A percentile compares a stretch with the other conserved stretches of the same genome.
Evolutionary conservation across 1,140 invertebrate species (phyloP).

Genomic region (Cydia strobilella): DNA sequence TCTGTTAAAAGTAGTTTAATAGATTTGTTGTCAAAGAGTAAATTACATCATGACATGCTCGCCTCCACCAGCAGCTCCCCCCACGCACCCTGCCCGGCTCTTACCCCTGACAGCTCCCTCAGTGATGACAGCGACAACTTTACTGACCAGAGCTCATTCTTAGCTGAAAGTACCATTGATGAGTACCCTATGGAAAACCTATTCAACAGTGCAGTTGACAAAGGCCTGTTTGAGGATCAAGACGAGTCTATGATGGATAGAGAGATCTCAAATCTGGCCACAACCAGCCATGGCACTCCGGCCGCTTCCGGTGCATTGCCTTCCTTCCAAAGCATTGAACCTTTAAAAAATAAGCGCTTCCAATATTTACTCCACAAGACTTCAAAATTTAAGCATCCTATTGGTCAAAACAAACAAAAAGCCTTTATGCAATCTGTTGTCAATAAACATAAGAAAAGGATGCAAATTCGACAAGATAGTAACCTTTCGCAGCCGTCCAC

Average conservation of each 20-base stretch:
- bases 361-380: slow-evolving; percentile 79
- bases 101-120: slow-evolving; percentile 63
- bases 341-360: slow-evolving; percentile 75
- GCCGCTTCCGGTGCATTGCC: slow-evolving; percentile 61
- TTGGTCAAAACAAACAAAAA: slow-evolving; percentile 76
- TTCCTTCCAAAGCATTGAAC: slow-evolving; percentile 74
- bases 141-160: slow-evolving; percentile 73
- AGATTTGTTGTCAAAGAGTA: slow-evolving; percentile 69
- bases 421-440: slow-evolving; percentile 78
- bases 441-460: slow-evolving; percentile 77
- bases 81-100: slow-evolving; percentile 60
- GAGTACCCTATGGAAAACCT: slow-evolving; percentile 76
- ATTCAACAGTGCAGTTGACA: slow-evolving; percentile 75
- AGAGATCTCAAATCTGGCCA: slow-evolving; percentile 74
- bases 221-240: slow-evolving; percentile 72
- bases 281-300: slow-evolving; percentile 67
- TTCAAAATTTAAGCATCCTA: slow-evolving; percentile 77
- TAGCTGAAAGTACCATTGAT: slow-evolving; percentile 74
- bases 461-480: slow-evolving; percentile 58
- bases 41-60: slow-evolving; percentile 56
- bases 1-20: slow-evolving; percentile 71
- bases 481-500: slow-evolving; percentile 69
- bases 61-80: slow-evolving; percentile 61
- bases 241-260: slow-evolving; percentile 74
- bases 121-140: slow-evolving; percentile 74